These are phyloP conservation scores for Adelges cooleyi DNA, from an alignment of 1,140 invertebrate genomes.

Conservation along the genomic window DNA sequence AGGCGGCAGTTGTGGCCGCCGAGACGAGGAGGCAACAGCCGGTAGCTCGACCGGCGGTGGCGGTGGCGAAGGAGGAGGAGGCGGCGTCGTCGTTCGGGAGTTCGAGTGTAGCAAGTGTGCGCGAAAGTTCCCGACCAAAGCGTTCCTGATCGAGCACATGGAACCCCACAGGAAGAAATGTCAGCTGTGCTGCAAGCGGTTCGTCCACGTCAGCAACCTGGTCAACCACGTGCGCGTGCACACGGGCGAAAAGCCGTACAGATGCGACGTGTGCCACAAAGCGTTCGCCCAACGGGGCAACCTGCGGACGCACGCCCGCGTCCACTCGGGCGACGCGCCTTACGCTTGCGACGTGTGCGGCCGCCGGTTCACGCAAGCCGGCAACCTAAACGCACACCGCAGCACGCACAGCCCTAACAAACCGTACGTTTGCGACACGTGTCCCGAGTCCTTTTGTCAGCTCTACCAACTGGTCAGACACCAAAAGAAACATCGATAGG, in stretches of 20 bases:
- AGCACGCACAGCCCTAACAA: constrained; percentile 47
- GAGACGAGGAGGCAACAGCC: too few species aligned
- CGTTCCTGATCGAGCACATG: neutral
- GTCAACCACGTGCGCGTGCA: constrained; percentile 56
- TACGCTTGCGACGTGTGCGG: constrained; percentile 38
- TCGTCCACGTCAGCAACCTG: constrained; percentile 48
- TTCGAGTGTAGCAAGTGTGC: neutral
- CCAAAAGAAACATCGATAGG: neutral
- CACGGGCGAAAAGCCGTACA: constrained; percentile 59
- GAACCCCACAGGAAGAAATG: constrained; percentile 34
- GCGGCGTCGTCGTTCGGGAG: neutral
- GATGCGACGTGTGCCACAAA: constrained; percentile 60
- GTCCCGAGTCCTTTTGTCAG: neutral
- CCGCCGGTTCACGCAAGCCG: constrained; percentile 36
- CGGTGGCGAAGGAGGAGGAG: too few species aligned
- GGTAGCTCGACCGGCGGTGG: neutral
- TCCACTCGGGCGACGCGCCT: constrained; percentile 36
- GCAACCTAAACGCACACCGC: constrained; percentile 41
- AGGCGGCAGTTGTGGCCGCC: constrained; percentile 42
- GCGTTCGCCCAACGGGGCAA: constrained; percentile 48
- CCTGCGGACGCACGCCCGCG: constrained; percentile 46
- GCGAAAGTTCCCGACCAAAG: neutral
- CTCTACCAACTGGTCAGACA: constrained; percentile 4
- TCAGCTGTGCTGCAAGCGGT: constrained; percentile 46
- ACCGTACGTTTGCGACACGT: constrained; percentile 36